A percentile compares a stretch with the other conserved stretches of the same genome.
Conservation (phyloP, 1,140 invertebrate species). For the Holcopasites calliopsidis region DNA sequence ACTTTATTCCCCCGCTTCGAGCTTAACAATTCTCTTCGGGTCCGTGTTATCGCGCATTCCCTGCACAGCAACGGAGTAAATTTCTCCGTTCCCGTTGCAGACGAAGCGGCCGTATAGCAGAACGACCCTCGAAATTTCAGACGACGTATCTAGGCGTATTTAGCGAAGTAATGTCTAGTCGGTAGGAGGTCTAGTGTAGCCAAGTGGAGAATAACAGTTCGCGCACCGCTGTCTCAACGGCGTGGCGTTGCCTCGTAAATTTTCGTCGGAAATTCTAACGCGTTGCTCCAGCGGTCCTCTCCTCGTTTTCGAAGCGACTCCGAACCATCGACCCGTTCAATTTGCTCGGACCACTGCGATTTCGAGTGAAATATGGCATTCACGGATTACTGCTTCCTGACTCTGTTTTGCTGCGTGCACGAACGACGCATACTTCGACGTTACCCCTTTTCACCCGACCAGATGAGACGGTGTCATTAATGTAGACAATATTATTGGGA, state of each 20-base stretch:
- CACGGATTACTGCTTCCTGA: slow-evolving; percentile 1
- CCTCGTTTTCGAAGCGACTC: background rate
- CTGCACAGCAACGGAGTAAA: too few species aligned
- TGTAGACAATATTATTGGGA: too few species aligned
- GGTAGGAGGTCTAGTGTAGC: too few species aligned
- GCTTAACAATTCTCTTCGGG: too few species aligned
- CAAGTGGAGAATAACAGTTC: slow-evolving; percentile 1
- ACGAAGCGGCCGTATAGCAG: background rate
- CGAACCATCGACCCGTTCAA: slow-evolving; percentile 11
- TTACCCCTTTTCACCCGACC: too few species aligned
- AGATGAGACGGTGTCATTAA: too few species aligned
- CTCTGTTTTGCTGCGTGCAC: background rate
- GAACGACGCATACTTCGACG: too few species aligned
- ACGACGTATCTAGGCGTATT: background rate
- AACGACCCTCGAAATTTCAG: background rate
- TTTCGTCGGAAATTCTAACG: slow-evolving; percentile 11
- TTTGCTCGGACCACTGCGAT: slow-evolving; percentile 17
- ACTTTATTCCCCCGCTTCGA: background rate
- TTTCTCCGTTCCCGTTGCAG: background rate
- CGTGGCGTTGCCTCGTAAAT: background rate
- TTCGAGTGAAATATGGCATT: slow-evolving; percentile 1
- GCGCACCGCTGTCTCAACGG: background rate
- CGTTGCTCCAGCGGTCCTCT: background rate
- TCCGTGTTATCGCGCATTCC: too few species aligned
- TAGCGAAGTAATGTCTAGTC: background rate